phyloP scores from a whole-genome alignment of 2,113 vertebrate genomes.

The Megaleporinus macrocephalus region DNA sequence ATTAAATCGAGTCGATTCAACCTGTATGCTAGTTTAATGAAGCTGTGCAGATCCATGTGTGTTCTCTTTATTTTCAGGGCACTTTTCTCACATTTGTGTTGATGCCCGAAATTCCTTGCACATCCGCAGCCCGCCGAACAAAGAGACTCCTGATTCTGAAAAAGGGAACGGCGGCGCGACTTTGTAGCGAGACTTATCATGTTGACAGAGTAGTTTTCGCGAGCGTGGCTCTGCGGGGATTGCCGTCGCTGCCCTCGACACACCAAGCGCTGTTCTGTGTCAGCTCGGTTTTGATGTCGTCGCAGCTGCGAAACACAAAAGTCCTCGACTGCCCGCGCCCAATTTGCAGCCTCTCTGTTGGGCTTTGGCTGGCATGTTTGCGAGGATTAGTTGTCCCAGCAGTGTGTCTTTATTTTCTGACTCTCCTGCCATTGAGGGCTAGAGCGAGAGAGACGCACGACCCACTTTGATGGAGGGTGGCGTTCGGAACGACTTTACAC shows the following conservation, averaged over 20 bases:
- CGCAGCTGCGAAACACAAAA: slow-evolving; percentile 6
- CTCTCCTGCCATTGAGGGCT: not conserved
- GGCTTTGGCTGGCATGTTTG: slow-evolving; percentile 24
- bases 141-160: not conserved
- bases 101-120: not conserved
- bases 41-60: too few species aligned
- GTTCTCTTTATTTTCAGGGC: not conserved
- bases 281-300: slow-evolving; percentile 13
- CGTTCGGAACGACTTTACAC: slow-evolving; percentile 28
- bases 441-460: not conserved
- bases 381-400: slow-evolving; percentile 27
- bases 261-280: slow-evolving; percentile 17
- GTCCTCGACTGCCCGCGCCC: slow-evolving; percentile 15
- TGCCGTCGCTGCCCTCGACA: slow-evolving; percentile 6
- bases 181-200: not conserved
- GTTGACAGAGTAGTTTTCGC: not conserved
- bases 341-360: slow-evolving; percentile 33
- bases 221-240: not conserved
- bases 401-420: slow-evolving; percentile 5
- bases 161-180: not conserved
- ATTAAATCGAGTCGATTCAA: too few species aligned
- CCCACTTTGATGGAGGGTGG: slow-evolving; percentile 22
- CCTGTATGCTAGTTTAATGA: too few species aligned
- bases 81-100: not conserved
- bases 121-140: not conserved